Conservation (phyloP, 2,113 vertebrate species). For the Dendropsophus ebraccatus region DNA sequence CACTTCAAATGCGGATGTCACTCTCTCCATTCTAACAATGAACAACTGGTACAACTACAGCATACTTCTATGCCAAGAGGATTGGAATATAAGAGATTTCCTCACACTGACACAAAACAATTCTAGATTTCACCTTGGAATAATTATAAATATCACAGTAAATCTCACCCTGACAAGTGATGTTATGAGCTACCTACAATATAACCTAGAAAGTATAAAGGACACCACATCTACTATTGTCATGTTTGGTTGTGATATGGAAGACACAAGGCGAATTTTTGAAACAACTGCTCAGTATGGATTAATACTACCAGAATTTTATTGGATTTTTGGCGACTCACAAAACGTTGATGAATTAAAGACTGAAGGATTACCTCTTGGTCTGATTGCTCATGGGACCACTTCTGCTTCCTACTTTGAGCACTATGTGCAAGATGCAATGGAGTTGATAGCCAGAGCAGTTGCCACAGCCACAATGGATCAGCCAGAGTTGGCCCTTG, state of each 20-base stretch:
- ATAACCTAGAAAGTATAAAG: slow-evolving; percentile 80
- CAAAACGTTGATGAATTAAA: slow-evolving; percentile 91
- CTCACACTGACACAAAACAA: slow-evolving; percentile 86
- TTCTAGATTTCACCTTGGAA: slow-evolving; percentile 87
- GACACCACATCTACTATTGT: slow-evolving; percentile 83
- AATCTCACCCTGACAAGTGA: slow-evolving; percentile 77
- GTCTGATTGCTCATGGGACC: slow-evolving; percentile 90
- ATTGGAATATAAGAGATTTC: slow-evolving; percentile 90
- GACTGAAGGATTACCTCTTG: slow-evolving; percentile 90
- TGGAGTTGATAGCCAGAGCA: slow-evolving; percentile 89
- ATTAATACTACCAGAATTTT: slow-evolving; percentile 79
- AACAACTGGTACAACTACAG: slow-evolving; percentile 98
- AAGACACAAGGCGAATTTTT: slow-evolving; percentile 82
- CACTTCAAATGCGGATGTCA: slow-evolving; percentile 82
- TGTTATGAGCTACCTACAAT: slow-evolving; percentile 80
- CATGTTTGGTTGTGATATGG: slow-evolving; percentile 92
- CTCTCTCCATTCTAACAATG: slow-evolving; percentile 89
- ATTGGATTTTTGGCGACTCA: slow-evolving; percentile 94
- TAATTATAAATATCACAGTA: slow-evolving; percentile 87
- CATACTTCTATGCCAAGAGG: slow-evolving; percentile 90
- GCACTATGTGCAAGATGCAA: slow-evolving; percentile 90
- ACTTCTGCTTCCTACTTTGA: slow-evolving; percentile 86
- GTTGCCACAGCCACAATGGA: slow-evolving; percentile 86
- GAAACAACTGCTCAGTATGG: slow-evolving; percentile 77
- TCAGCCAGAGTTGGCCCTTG: slow-evolving; percentile 87